These are phyloP conservation scores for Dendrolimus kikuchii DNA, from an alignment of 1,140 invertebrate genomes.

Conservation along the genomic window DNA sequence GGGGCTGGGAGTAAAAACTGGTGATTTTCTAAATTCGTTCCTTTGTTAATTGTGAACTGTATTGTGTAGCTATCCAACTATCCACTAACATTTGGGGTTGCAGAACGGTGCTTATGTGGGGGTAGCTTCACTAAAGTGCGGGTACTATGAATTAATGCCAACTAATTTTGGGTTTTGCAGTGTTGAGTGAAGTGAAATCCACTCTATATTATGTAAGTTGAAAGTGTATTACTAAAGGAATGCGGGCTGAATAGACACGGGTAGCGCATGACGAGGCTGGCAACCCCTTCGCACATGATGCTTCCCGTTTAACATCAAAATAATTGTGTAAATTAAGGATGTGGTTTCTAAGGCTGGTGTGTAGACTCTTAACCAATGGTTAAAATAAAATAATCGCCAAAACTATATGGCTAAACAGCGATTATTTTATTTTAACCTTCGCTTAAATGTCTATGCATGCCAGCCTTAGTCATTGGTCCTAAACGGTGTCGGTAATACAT, in stretches of 20 bases:
- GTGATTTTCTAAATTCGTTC: too few relatives aligned
- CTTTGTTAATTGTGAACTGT: too few relatives aligned
- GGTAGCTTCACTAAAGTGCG: slow-evolving; percentile 38
- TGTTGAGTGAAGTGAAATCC: slow-evolving; percentile 65
- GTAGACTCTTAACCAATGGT: too few relatives aligned
- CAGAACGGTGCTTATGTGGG: slow-evolving; percentile 22
- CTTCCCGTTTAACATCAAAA: slow-evolving; percentile 35
- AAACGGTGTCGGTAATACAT: slow-evolving; percentile 10
- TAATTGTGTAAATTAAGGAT: background rate
- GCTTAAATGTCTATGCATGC: too few relatives aligned
- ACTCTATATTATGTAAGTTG: slow-evolving; percentile 57
- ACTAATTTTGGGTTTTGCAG: slow-evolving; percentile 69
- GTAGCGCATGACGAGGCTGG: slow-evolving; percentile 58
- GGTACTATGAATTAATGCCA: slow-evolving; percentile 41
- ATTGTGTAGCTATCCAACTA: slow-evolving; percentile 7
- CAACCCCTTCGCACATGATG: slow-evolving; percentile 52
- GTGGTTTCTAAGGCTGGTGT: too few relatives aligned
- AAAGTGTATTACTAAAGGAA: slow-evolving; percentile 55
- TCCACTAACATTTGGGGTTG: slow-evolving; percentile 27
- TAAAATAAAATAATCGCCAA: too few relatives aligned
- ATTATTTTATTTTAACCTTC: too few relatives aligned
- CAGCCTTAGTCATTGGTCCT: too few relatives aligned
- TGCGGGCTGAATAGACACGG: slow-evolving; percentile 59
- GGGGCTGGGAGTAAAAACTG: too few relatives aligned
- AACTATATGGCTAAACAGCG: too few relatives aligned